Evolutionary conservation across 2,888 invertebrate species (phyloP), one percentile per base, ranked within the genome.

Genomic region (Scaptodrosophila latifasciaeformis): DNA sequence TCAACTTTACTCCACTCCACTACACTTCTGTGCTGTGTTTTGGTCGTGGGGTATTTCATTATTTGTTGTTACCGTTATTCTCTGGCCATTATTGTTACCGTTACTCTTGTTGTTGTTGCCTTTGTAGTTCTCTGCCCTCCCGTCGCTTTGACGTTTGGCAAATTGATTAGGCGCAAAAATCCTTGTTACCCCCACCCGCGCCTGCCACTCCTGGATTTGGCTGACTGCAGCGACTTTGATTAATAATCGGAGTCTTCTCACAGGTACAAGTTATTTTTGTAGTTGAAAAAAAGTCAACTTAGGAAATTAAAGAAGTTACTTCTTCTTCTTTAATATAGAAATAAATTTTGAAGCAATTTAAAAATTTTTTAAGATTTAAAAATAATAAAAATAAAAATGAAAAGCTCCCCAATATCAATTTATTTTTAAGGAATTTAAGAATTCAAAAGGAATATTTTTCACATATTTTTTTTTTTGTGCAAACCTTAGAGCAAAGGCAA

Each of bases 101-200:
- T 30, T 3, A 12, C 15, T 34, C 13, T 34, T 34, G 34, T 34
- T 34, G 34, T n/a, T n/a, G n/a, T n/a, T n/a, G n/a, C n/a, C n/a
- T n/a, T n/a, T n/a, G n/a, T n/a, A n/a, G n/a, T n/a, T n/a, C n/a
- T 13, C 24, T 12, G 15, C 35, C 43, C 13, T 2, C 39, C 7
- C 49, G 54, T 58, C 30, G 55, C 59, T 68, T 70, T 68, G 77
- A 74, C 77, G 74, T 68, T 77, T 68, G 60, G 66, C 70, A 76
- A 78, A 76, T 76, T 76, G 75, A 76, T 76, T 76, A 76, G 75
- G 79, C 75, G 75, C 75, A 76, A 76, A 76, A 76, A 76, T 76
- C 70, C 56, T 49, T 64, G 64, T 63, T 63, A 60, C 54, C 44
- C 48, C 24, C n/a, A n/a, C 4, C 24, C 24, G 24, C 7, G 24